Evolutionary conservation across 1,140 invertebrate species (phyloP).

Genomic region (Dreissena rostriformis): DNA sequence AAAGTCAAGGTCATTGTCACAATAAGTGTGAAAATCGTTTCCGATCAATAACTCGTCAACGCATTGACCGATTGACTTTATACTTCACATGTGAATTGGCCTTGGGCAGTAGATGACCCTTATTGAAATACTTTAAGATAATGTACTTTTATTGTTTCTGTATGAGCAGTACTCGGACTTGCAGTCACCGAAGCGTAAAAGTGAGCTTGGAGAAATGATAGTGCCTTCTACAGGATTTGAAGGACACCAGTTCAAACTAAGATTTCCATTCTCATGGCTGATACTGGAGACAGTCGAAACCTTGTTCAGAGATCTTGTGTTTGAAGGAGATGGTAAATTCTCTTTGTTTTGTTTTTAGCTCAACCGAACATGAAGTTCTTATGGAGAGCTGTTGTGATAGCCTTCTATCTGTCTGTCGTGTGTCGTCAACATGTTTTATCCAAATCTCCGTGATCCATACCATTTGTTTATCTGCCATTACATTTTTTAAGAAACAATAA

Average conservation of each 20-base stretch:
- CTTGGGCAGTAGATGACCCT: too few species aligned
- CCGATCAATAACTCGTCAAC: too few species aligned
- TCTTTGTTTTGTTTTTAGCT: background rate
- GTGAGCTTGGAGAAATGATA: conserved; percentile 30
- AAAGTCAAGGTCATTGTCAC: too few species aligned
- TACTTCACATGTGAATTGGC: too few species aligned
- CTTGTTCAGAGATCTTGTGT: background rate
- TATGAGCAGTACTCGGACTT: conserved; percentile 24
- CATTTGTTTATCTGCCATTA: too few species aligned
- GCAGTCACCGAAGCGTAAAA: conserved; percentile 14
- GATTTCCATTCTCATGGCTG: conserved; percentile 52
- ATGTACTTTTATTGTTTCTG: background rate
- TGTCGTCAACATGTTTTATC: too few species aligned
- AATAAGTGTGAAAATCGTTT: too few species aligned
- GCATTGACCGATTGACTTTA: too few species aligned
- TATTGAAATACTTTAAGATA: too few species aligned
- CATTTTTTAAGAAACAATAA: too few species aligned
- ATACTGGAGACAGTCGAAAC: conserved; percentile 15
- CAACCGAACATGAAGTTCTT: conserved; percentile 4
- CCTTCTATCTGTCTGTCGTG: background rate
- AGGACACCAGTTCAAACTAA: conserved; percentile 26
- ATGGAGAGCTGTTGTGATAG: background rate
- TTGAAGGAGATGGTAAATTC: background rate
- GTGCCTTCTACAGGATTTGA: conserved; percentile 31
- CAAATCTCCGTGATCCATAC: too few species aligned